Conservation (phyloP, 2,888 invertebrate species). For the Polydesmus complanatus region DNA sequence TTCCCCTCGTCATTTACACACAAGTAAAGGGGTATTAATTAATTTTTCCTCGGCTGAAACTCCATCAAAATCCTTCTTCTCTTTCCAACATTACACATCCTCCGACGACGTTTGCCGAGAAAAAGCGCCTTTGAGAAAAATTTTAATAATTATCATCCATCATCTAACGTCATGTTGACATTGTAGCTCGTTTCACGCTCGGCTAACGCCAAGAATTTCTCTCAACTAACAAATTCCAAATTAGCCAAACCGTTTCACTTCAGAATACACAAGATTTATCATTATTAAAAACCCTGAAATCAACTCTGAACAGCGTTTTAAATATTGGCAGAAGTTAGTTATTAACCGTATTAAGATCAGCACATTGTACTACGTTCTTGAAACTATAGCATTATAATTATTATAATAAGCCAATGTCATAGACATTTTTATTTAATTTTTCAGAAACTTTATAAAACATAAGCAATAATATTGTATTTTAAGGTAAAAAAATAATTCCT, state of each 20-base stretch:
- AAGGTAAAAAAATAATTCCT: too few species aligned
- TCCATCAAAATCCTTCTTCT: background rate
- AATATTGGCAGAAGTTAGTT: too few species aligned
- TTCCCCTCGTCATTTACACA: background rate
- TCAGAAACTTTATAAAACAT: too few species aligned
- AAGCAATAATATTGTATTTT: too few species aligned
- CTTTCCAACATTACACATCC: background rate
- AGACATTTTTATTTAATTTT: too few species aligned
- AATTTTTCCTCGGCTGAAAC: background rate
- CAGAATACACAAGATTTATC: background rate
- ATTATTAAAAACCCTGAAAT: background rate
- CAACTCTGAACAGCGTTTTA: too few species aligned
- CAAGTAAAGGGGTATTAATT: background rate
- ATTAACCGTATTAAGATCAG: too few species aligned
- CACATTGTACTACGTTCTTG: too few species aligned
- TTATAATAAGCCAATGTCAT: too few species aligned
- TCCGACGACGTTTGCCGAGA: background rate
- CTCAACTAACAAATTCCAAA: background rate
- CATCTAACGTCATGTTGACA: background rate
- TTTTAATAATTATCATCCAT: background rate
- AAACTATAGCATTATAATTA: too few species aligned
- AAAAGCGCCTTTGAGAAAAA: background rate
- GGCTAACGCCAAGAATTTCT: background rate
- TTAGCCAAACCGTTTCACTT: background rate
- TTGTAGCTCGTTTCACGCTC: background rate